Base-by-base conservation (phyloP, 2,113 vertebrate genomes). In the Sceloporus undulatus region DNA sequence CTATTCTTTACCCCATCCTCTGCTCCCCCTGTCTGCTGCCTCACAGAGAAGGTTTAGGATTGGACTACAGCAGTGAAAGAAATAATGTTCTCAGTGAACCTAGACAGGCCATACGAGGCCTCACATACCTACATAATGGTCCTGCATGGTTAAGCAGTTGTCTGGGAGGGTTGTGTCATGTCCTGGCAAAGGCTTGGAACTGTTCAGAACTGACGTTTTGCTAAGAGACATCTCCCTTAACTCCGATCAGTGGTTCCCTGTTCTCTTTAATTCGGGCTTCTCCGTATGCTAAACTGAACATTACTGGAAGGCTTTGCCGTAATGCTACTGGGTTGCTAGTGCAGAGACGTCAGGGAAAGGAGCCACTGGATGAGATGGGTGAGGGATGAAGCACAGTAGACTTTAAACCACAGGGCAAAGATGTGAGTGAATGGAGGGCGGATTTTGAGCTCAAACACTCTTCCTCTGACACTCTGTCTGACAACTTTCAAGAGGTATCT, bases 211-310 rank as follows among this genome's bases (percentile, higher is more conserved):
- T 94, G 93, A 94, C 85, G 85, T 92, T 90, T 95, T n/a, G 0
- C 84, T 92, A 66, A 94, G 90, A 94, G 94, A 95, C 92, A 93
- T 94, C 92, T 94, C 92, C 93, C 93, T 95, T 95, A 94, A 85
- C 87, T 92, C 3, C 0, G 89, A 73, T 91, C 90, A 93, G 90
- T 40, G 82, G 92, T 83, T 91, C 90, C 82, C 94, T 95, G 82
- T 91, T 70, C 92, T 94, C 8, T 92, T 95, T 94, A 95, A 94
- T 95, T 94, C 94, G 94, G 89, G n/a, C 81, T 91, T 92, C 73
- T 84, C 92, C 66, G 10, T 91, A 91, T 82, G 86, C 93, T 91
- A 94, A 94, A 94, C 91, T 88, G 93, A 93, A 91, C 85, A 54
- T 94, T 95, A 92, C 92, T 95, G 94, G 91, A 93, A 95, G 90